Conservation (phyloP, 2,888 invertebrate species). For the Nowickia ferox region DNA sequence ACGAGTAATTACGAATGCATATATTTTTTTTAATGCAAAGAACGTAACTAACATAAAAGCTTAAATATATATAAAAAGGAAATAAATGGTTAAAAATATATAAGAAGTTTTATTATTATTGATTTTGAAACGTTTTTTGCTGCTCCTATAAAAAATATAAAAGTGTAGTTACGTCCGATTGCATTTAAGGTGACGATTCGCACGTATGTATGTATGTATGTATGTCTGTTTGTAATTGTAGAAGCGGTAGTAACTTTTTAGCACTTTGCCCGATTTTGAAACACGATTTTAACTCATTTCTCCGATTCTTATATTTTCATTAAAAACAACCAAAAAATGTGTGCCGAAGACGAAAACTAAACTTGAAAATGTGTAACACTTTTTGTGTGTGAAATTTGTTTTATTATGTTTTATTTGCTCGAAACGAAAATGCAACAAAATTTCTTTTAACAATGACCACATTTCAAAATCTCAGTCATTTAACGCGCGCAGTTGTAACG, state of each 20-base stretch:
- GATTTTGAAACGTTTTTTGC: too few species aligned
- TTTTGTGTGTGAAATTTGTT: conserved; percentile 62
- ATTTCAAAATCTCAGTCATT: conserved; percentile 58
- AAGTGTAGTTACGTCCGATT: too few species aligned
- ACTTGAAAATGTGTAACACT: conserved; percentile 70
- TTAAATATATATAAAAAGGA: too few species aligned
- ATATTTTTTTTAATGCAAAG: too few species aligned
- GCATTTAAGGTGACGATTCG: too few species aligned
- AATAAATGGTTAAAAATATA: too few species aligned
- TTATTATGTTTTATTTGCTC: conserved; percentile 48
- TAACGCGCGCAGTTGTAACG: conserved; percentile 60
- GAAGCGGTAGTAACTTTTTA: conserved; percentile 73
- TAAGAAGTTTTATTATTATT: too few species aligned
- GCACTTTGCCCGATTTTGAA: conserved; percentile 77
- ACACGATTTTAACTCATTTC: conserved; percentile 71
- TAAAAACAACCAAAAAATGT: conserved; percentile 47
- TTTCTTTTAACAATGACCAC: conserved; percentile 66
- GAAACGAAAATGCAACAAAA: conserved; percentile 63
- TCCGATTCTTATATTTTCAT: conserved; percentile 57
- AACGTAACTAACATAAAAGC: too few species aligned
- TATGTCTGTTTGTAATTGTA: conserved; percentile 10
- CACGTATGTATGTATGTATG: neutral
- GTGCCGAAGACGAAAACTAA: conserved; percentile 40
- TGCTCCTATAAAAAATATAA: too few species aligned
- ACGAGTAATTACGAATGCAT: too few species aligned